Conservation (phyloP, 2,113 vertebrate genomes). For the Alethe diademata region DNA sequence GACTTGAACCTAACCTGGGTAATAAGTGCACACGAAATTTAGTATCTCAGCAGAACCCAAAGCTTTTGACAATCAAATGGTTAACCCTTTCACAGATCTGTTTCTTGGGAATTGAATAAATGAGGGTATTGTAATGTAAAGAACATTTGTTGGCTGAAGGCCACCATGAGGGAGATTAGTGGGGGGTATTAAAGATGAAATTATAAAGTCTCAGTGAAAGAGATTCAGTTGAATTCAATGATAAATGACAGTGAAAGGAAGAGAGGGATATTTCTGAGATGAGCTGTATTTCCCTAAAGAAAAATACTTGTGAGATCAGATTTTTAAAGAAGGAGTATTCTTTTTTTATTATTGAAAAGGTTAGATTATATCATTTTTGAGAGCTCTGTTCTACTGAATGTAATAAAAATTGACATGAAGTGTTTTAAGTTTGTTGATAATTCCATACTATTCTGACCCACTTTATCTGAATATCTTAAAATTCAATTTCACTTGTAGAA, state of each 20-base stretch:
- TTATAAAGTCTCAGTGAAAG: constrained; percentile 68
- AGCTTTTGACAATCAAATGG: constrained; percentile 63
- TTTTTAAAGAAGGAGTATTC: constrained; percentile 50
- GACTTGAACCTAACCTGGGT: constrained; percentile 56
- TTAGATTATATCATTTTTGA: constrained; percentile 67
- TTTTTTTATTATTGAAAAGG: constrained; percentile 63
- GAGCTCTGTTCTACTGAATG: constrained; percentile 57
- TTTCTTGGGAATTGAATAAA: constrained; percentile 55
- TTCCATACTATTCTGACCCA: constrained; percentile 64
- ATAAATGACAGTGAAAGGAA: constrained; percentile 59
- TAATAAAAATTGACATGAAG: constrained; percentile 72
- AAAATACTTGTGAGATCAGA: constrained; percentile 62
- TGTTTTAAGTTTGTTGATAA: constrained; percentile 74
- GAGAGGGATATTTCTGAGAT: constrained; percentile 53
- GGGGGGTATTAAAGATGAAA: constrained; percentile 68
- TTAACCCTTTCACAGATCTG: constrained; percentile 44
- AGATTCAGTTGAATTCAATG: constrained; percentile 64
- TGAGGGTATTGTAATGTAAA: constrained; percentile 66
- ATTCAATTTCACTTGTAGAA: constrained; percentile 71
- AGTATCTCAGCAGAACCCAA: constrained; percentile 60
- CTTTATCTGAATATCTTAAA: constrained; percentile 72
- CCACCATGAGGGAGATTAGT: constrained; percentile 69
- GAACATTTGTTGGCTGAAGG: constrained; percentile 65
- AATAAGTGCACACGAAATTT: constrained; percentile 56
- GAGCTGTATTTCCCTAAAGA: constrained; percentile 59